phyloP scores from a whole-genome alignment of 2,888 invertebrate species.

The Aelia acuminata region DNA sequence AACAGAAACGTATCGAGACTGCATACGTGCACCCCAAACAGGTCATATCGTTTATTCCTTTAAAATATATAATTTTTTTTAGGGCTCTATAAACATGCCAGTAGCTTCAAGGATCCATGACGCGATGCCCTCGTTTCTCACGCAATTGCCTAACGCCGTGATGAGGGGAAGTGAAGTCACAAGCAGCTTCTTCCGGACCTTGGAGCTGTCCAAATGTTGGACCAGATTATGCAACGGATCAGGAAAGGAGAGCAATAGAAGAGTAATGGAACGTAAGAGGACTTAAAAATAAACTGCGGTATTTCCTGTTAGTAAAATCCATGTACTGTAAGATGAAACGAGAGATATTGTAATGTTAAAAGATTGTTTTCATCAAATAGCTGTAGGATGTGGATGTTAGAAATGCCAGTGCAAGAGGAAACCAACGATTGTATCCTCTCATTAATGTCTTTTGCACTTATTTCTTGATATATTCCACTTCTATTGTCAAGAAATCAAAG shows the following conservation, averaged over 20 bases:
- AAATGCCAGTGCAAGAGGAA: background rate
- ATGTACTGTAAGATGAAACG: background rate
- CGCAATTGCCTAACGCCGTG: background rate
- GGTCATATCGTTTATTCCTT: no score
- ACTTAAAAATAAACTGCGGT: background rate
- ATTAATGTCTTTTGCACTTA: background rate
- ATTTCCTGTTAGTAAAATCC: background rate
- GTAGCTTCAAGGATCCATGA: background rate
- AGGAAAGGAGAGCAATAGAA: background rate
- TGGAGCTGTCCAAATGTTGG: conserved; percentile 3
- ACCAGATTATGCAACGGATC: background rate
- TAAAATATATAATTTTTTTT: background rate
- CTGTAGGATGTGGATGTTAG: background rate
- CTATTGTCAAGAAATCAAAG: no score
- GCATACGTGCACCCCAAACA: background rate
- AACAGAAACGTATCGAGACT: no score
- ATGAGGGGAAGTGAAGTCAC: conserved; percentile 1
- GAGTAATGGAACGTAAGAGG: background rate
- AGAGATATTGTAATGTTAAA: background rate
- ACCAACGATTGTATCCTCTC: background rate
- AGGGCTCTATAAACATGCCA: background rate
- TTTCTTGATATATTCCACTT: background rate
- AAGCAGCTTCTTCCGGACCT: conserved; percentile 14
- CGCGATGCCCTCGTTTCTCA: background rate
- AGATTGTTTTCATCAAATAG: background rate